Percentiles rank a stretch among this genome's conserved stretches.
Conservation (phyloP, 2,113 vertebrate genomes). For the Alectura lathami region DNA sequence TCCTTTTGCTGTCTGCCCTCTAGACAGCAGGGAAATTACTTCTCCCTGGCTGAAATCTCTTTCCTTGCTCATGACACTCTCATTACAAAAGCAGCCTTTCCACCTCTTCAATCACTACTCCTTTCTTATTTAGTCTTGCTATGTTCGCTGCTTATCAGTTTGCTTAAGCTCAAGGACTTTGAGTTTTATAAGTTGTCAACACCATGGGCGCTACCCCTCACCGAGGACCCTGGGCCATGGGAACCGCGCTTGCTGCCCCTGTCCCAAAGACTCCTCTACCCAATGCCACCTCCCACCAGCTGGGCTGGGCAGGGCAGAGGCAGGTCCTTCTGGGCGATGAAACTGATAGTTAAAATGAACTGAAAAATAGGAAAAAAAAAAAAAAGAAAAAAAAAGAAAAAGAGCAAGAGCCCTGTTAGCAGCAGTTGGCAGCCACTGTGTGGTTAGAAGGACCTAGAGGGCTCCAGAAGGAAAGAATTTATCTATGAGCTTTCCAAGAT, state of each 20-base stretch:
- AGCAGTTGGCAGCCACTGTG: conserved; percentile 9
- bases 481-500: conserved; percentile 73
- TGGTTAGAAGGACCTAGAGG: conserved; percentile 45
- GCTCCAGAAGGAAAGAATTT: conserved; percentile 72
- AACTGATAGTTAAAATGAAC: background rate
- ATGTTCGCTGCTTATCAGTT: background rate
- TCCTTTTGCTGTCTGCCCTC: background rate
- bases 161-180: background rate
- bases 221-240: background rate
- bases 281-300: fast-evolving
- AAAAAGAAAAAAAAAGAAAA: background rate
- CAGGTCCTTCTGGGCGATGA: background rate
- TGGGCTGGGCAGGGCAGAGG: background rate
- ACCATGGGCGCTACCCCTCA: fast-evolving
- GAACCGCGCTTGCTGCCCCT: background rate
- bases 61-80: background rate
- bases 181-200: background rate
- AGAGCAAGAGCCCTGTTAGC: background rate
- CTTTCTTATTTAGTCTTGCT: background rate
- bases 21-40: background rate
- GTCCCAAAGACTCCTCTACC: background rate
- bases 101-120: background rate
- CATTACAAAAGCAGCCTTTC: background rate
- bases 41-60: background rate
- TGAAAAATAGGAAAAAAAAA: background rate